Evolutionary conservation across 2,888 invertebrate genomes (phyloP), one percentile per base, ranked within the genome.

Genomic region (Bedellia somnulentella): DNA sequence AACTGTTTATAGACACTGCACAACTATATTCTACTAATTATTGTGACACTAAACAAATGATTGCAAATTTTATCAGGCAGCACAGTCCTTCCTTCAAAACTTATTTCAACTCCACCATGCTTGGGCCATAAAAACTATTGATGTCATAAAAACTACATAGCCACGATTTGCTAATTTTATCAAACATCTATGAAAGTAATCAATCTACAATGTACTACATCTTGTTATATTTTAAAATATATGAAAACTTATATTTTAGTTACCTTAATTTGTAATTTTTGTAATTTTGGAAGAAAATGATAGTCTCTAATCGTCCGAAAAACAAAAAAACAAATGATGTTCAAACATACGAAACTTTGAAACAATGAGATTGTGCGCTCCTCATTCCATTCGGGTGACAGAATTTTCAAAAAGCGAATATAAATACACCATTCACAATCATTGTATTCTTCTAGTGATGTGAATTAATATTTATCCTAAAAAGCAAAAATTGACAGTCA

Each of bases 281-380:
- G 73, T 62, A 75, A 75, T 73, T 75, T 75, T 75, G 71, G 70
- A 66, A 71, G 68, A 66, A 73, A 73, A 63, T 67, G 58, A 68
- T 61, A 66, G 58, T 60, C 58, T 67, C 60, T 70, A 70, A 66
- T 63, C 67, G 73, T 70, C 73, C 73, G 71, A 75, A 73, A 75
- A 75, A 71, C 73, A 75, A 75, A 75, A 71, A 75, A 75, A 75
- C 75, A 75, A 75, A 71, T 71, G 75, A 70, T 64, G 64, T 61
- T 73, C 64, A 73, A 73, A 75, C 73, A 73, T 73, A 70, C 56
- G 73, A 75, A 75, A 71, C 59, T 66, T 56, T 62, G 61, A 73
- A 75, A 76, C 71, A 75, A 75, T 73, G 54, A 58, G 70, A 64
- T 60, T 56, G 59, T 71, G 67, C 68, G 68, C 68, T 73, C 67